Base-by-base conservation (phyloP, 2,888 invertebrate genomes). In the Xestobium rufovillosum region DNA sequence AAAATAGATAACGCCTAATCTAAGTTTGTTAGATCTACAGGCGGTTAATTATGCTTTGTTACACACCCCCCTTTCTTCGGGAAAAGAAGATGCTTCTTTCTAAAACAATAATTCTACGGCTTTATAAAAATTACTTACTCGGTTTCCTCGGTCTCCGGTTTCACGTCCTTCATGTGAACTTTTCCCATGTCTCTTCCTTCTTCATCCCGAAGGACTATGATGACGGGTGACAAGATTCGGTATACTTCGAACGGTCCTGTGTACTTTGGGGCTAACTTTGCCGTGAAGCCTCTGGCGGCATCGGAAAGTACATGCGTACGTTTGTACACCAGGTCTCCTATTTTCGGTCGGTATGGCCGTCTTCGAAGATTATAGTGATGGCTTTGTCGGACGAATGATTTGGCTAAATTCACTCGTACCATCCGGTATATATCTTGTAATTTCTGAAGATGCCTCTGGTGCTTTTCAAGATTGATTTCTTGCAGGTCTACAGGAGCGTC, bases 361-460 rank as follows among this genome's bases (percentile, higher is more conserved):
- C 23, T 19, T 19, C 23, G 6, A 19, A 19, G 23, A 19, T 19
- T 19, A n/a, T 19, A 19, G 23, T 19, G 23, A n/a, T 19, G 23
- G n/a, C 23, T 19, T n/a, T 19, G 23, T 6, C 6, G 6, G 23
- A n/a, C n/a, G 23, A 19, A 19, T 8, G 23, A 6, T 6, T n/a
- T 6, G 23, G 23, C 6, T n/a, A 19, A 19, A n/a, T 19, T 19
- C n/a, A 19, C 6, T n/a, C 23, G 6, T 19, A 19, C 23, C n/a
- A 19, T 8, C n/a, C 23, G 23, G 23, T 19, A 19, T 6, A 19
- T 19, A n/a, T 19, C n/a, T 19, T 19, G 23, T 8, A 19, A n/a
- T n/a, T 19, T 19, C 6, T 19, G 6, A 6, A 19, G n/a, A 19
- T n/a, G 23, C 6, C n/a, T 19, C n/a, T n/a, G 23, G 23, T 19